Conservation (phyloP, 2,113 vertebrate genomes). For the Sciurus niger region DNA sequence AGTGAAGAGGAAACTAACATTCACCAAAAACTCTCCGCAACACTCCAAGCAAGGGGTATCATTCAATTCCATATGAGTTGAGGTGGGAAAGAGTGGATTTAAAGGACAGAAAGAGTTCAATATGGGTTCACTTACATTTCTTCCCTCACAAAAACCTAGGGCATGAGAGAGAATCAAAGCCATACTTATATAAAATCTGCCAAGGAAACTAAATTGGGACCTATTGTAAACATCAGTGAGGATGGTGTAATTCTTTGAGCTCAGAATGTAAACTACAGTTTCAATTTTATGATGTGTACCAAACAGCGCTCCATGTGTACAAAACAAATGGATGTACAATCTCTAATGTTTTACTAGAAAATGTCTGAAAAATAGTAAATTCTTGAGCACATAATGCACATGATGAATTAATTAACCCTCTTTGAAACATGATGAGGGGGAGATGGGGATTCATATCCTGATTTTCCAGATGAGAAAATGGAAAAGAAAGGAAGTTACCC, state of each 20-base stretch:
- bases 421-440: constrained; percentile 81
- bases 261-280: constrained; percentile 83
- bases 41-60: constrained; percentile 62
- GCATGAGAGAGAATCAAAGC: constrained; percentile 77
- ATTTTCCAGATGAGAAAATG: constrained; percentile 79
- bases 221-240: constrained; percentile 80
- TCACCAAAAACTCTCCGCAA: constrained; percentile 46
- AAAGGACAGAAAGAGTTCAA: constrained; percentile 78
- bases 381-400: constrained; percentile 77
- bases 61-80: constrained; percentile 77
- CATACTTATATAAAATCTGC: constrained; percentile 81
- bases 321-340: constrained; percentile 81
- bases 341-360: constrained; percentile 81
- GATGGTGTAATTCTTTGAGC: constrained; percentile 81
- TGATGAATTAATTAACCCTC: constrained; percentile 81
- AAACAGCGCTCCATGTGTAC: constrained; percentile 79
- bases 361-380: constrained; percentile 82
- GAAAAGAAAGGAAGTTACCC: constrained; percentile 75
- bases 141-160: constrained; percentile 70
- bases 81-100: constrained; percentile 77
- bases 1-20: constrained; percentile 55
- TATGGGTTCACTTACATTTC: constrained; percentile 76
- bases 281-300: constrained; percentile 83
- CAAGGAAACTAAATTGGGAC: constrained; percentile 81
- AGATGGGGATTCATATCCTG: constrained; percentile 67